These are phyloP conservation scores for Hydrotaea cyrtoneurina DNA, from an alignment of 2,888 invertebrate genomes.

Conservation along the genomic window DNA sequence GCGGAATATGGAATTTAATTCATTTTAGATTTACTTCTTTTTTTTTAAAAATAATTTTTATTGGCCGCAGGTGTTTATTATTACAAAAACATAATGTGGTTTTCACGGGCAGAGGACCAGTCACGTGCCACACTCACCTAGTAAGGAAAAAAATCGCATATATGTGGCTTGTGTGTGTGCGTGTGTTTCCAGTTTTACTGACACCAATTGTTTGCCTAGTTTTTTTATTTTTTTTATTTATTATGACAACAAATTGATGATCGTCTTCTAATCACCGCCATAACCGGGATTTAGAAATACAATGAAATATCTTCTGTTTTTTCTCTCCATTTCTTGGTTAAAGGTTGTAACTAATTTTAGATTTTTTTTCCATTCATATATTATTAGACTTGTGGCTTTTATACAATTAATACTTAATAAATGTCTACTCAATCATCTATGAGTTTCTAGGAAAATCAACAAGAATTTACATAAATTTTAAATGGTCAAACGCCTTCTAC, in stretches of 20 bases:
- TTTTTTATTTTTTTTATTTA: too few relatives aligned
- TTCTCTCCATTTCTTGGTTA: neutral
- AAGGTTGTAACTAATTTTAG: neutral
- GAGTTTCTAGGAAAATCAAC: neutral
- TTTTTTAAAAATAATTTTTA: too few relatives aligned
- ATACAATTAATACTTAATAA: neutral
- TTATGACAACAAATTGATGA: neutral
- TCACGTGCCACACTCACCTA: too few relatives aligned
- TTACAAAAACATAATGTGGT: too few relatives aligned
- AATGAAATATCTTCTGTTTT: neutral
- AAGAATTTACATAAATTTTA: slow-evolving; percentile 13
- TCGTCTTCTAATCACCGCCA: neutral
- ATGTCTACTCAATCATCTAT: neutral
- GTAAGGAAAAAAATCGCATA: too few relatives aligned
- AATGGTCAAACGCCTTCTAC: neutral
- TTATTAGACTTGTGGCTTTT: neutral
- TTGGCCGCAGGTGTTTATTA: too few relatives aligned
- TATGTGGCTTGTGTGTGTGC: too few relatives aligned
- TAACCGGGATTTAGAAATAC: neutral
- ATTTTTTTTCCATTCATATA: neutral
- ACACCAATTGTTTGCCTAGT: neutral
- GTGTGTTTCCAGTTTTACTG: too few relatives aligned
- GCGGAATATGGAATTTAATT: too few relatives aligned
- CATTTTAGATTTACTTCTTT: too few relatives aligned
- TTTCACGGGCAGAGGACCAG: too few relatives aligned